Conservation (phyloP, 2,113 vertebrate genomes). For the Capreolus pygargus region DNA sequence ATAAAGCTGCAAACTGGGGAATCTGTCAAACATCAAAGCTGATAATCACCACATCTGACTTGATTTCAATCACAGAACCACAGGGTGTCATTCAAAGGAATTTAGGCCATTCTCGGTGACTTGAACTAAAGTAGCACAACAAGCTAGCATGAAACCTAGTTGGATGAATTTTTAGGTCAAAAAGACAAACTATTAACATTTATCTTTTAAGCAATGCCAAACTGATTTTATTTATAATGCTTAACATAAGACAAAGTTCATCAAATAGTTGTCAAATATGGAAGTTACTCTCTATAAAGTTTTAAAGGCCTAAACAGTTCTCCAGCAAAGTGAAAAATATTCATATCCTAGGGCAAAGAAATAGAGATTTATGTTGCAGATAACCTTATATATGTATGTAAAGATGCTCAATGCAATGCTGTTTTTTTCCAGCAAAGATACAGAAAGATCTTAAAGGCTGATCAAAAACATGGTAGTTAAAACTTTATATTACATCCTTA, state of each 20-base stretch:
- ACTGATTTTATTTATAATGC: background rate
- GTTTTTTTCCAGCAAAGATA: background rate
- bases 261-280: background rate
- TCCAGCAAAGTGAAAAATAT: background rate
- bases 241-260: background rate
- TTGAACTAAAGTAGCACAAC: background rate
- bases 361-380: background rate
- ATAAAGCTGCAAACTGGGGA: background rate
- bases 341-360: background rate
- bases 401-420: background rate
- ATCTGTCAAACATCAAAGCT: slow-evolving; percentile 12
- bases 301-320: background rate
- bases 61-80: slow-evolving; percentile 21
- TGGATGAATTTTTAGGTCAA: slow-evolving; percentile 30
- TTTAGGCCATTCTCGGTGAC: background rate
- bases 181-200: background rate
- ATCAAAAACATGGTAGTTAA: background rate
- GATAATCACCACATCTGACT: background rate
- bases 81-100: background rate
- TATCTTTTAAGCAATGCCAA: background rate
- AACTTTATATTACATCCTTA: background rate
- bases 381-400: background rate
- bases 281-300: background rate
- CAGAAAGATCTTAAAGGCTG: background rate
- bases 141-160: background rate